Conservation (phyloP, 2,113 vertebrate genomes). For the Brachyhypopomus gauderio region DNA sequence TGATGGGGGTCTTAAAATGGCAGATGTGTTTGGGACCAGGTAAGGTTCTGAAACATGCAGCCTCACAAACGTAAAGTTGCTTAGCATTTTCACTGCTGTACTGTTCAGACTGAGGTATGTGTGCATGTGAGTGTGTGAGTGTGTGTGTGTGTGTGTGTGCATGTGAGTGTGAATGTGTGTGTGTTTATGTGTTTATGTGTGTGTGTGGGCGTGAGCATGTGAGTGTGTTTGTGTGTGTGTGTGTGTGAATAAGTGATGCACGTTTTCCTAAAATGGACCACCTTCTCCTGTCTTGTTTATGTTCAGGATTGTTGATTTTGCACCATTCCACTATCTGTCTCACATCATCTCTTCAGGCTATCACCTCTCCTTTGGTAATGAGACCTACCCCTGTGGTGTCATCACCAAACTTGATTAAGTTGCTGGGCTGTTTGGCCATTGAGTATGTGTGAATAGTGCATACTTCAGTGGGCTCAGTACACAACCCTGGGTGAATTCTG, state of each 20-base stretch:
- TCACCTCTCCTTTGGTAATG: conserved; percentile 3
- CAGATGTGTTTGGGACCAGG: neutral
- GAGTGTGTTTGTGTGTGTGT: too few relatives aligned
- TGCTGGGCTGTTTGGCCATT: neutral
- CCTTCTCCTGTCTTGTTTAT: neutral
- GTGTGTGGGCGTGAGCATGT: too few relatives aligned
- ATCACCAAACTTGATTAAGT: conserved; percentile 19
- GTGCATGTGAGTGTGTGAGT: too few relatives aligned
- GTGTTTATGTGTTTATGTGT: too few relatives aligned
- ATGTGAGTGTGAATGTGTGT: too few relatives aligned
- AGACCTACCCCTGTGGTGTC: conserved; percentile 17
- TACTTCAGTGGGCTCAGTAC: neutral
- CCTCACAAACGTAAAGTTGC: neutral
- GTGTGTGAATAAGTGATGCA: neutral
- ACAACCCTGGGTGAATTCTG: neutral
- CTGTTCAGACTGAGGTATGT: too few relatives aligned
- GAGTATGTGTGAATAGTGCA: neutral
- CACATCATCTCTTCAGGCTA: neutral
- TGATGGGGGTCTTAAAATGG: neutral
- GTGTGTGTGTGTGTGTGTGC: neutral
- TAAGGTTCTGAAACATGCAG: neutral
- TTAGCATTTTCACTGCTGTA: neutral
- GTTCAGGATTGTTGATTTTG: neutral
- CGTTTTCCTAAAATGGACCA: neutral
- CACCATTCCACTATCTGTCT: neutral